A percentile compares a stretch with the other conserved stretches of the same genome.
phyloP scores from a whole-genome alignment of 1,140 invertebrate species.

The Pseudobourletiella spinata region DNA sequence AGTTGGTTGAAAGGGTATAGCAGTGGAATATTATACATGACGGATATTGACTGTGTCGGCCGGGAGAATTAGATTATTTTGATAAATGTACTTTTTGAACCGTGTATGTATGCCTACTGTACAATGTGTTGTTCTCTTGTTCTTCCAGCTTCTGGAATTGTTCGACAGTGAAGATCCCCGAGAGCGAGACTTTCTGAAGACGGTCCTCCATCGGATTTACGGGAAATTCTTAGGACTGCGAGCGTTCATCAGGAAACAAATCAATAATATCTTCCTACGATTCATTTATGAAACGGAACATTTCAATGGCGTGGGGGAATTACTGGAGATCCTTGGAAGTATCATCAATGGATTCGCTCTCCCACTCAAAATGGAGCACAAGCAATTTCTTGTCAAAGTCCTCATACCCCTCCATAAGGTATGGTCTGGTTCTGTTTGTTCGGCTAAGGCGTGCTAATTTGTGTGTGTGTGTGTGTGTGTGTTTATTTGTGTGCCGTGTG shows the following conservation, averaged over 20 bases:
- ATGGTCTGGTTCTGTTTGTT: constrained; percentile 43
- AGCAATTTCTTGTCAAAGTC: constrained; percentile 96
- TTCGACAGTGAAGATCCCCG: constrained; percentile 99
- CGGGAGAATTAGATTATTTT: too few relatives aligned
- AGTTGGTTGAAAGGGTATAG: too few relatives aligned
- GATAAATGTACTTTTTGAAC: too few relatives aligned
- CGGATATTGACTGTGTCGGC: too few relatives aligned
- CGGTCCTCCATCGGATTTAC: constrained; percentile 97
- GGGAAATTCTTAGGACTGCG: constrained; percentile 96
- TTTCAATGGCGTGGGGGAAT: constrained; percentile 97
- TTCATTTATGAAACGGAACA: constrained; percentile 99
- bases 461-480: too few relatives aligned
- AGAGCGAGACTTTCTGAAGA: constrained; percentile 98
- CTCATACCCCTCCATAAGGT: constrained; percentile 97
- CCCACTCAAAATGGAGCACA: constrained; percentile 93
- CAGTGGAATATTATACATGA: too few relatives aligned
- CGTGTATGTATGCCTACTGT: too few relatives aligned
- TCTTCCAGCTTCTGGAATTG: constrained; percentile 81
- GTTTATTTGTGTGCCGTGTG: too few relatives aligned
- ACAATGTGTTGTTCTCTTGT: too few relatives aligned
- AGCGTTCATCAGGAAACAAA: constrained; percentile 99
- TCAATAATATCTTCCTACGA: constrained; percentile 97
- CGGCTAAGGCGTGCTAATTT: too few relatives aligned
- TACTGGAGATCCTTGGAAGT: constrained; percentile 95
- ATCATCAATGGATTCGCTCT: constrained; percentile 99